Percentiles rank a stretch among this genome's conserved stretches.
Evolutionary conservation across 2,888 invertebrate species (phyloP).

Genomic region (Cerastis leucographa): DNA sequence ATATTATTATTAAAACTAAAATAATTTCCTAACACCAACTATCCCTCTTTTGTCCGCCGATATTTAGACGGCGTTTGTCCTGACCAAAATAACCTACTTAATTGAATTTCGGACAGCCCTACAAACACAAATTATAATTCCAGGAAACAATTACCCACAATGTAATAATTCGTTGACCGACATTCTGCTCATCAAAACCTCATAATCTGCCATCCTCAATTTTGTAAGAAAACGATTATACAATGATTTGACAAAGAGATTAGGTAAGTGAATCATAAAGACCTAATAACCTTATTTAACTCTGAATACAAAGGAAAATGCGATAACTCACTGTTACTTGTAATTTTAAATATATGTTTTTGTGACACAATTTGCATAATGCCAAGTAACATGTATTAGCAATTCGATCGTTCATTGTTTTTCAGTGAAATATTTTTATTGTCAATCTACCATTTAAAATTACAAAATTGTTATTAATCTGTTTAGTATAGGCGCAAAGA

Average conservation of each 20-base stretch:
- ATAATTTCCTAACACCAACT: neutral
- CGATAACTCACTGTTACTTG: neutral
- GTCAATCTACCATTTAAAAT: neutral
- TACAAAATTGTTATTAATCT: neutral
- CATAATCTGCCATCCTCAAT: conserved; percentile 23
- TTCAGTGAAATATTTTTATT: neutral
- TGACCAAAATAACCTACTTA: conserved; percentile 12
- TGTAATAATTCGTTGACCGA: conserved; percentile 51
- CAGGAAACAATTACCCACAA: conserved; percentile 49
- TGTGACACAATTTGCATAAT: conserved; percentile 14
- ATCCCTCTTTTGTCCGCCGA: neutral
- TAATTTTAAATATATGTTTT: conserved; percentile 12
- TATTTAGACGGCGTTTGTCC: neutral
- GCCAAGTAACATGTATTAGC: conserved; percentile 8
- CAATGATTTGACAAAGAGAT: conserved; percentile 17
- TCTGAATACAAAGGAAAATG: conserved; percentile 24
- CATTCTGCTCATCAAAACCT: conserved; percentile 29
- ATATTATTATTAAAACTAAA: too few species aligned
- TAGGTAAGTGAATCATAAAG: conserved; percentile 23
- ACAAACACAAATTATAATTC: conserved; percentile 40
- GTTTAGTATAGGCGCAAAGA: neutral
- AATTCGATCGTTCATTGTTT: conserved; percentile 5
- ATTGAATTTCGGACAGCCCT: conserved; percentile 33
- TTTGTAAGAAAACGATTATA: conserved; percentile 29
- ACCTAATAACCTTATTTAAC: conserved; percentile 22